These are phyloP conservation scores for Ostrea edulis DNA, from an alignment of 1,140 invertebrate species.

Conservation along the genomic window DNA sequence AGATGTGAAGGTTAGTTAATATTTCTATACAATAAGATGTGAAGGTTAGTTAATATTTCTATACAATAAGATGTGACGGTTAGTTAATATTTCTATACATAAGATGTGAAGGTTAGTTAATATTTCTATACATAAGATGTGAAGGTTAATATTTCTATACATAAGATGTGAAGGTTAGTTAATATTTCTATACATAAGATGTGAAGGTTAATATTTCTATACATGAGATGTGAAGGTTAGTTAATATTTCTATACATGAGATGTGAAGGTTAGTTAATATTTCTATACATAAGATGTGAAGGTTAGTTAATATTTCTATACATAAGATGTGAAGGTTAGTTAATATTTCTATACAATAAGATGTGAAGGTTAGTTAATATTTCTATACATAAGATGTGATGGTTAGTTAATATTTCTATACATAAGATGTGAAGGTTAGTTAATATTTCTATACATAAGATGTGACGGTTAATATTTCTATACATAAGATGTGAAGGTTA, in stretches of 20 bases:
- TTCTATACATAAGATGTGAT: slow-evolving; percentile 51
- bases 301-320: slow-evolving; percentile 51
- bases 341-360: neutral
- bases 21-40: slow-evolving; percentile 37
- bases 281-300: slow-evolving; percentile 51
- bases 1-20: slow-evolving; percentile 63
- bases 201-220: slow-evolving; percentile 59
- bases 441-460: neutral
- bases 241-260: neutral
- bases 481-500: slow-evolving; percentile 63
- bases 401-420: slow-evolving; percentile 51
- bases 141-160: slow-evolving; percentile 55
- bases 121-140: slow-evolving; percentile 38
- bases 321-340: slow-evolving; percentile 64
- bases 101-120: slow-evolving; percentile 64
- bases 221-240: slow-evolving; percentile 64
- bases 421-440: slow-evolving; percentile 64
- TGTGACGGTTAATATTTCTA: slow-evolving; percentile 2
- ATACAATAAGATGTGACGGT: slow-evolving; percentile 62
- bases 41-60: slow-evolving; percentile 57
- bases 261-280: slow-evolving; percentile 62
- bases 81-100: slow-evolving; percentile 14
- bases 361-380: slow-evolving; percentile 62
- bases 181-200: neutral
- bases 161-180: slow-evolving; percentile 64